Percentiles rank a stretch among this genome's conserved stretches.
These are phyloP conservation scores for Aspiorhynchus laticeps DNA, from an alignment of 2,113 vertebrate species.

Conservation along the genomic window DNA sequence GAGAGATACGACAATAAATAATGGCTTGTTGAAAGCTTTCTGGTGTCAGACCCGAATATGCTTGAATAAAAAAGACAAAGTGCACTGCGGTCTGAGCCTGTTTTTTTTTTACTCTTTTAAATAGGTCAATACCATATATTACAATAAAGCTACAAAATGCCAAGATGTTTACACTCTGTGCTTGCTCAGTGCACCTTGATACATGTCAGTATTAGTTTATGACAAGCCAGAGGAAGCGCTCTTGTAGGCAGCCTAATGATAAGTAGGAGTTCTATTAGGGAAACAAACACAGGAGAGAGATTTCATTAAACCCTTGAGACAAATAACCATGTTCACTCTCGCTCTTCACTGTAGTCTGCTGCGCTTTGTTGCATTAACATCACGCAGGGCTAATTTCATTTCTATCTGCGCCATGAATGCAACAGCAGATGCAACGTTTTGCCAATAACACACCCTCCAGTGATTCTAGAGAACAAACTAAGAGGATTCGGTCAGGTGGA, in stretches of 20 bases:
- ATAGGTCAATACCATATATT: slow-evolving; percentile 58
- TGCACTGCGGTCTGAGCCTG: neutral
- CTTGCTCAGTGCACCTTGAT: neutral
- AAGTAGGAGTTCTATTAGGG: slow-evolving; percentile 23
- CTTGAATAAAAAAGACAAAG: slow-evolving; percentile 36
- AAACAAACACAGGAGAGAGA: slow-evolving; percentile 34
- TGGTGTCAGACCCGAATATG: slow-evolving; percentile 25
- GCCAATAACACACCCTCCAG: slow-evolving; percentile 7
- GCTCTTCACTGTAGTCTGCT: slow-evolving; percentile 8
- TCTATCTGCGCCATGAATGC: slow-evolving; percentile 9
- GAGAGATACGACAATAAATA: slow-evolving; percentile 14
- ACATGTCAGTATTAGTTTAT: slow-evolving; percentile 28
- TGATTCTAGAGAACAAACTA: neutral
- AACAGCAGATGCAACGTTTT: slow-evolving; percentile 22
- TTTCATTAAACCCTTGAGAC: slow-evolving; percentile 24
- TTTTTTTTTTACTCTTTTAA: slow-evolving; percentile 46
- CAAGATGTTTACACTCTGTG: neutral
- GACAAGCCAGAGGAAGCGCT: neutral
- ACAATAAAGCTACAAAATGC: slow-evolving; percentile 30
- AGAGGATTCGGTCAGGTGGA: neutral
- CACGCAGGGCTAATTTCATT: slow-evolving; percentile 28
- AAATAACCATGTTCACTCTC: slow-evolving; percentile 16
- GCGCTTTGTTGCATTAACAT: slow-evolving; percentile 35
- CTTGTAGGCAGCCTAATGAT: slow-evolving; percentile 11
- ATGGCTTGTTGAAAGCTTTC: slow-evolving; percentile 36